A percentile compares a stretch with the other conserved stretches of the same genome.
phyloP scores from a whole-genome alignment of 1,140 invertebrate genomes.

The Drosophila pallidifrons region DNA sequence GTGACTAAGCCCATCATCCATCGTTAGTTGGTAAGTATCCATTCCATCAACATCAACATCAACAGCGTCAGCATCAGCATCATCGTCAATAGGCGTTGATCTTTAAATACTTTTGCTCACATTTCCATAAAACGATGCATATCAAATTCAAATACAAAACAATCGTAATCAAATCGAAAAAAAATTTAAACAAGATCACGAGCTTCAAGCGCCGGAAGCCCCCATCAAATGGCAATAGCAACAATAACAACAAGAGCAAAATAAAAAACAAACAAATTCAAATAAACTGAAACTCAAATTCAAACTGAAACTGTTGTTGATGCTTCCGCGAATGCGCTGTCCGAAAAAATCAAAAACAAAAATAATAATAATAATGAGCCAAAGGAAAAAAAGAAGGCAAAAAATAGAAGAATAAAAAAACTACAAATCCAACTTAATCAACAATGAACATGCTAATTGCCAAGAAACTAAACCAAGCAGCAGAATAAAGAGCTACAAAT shows the following conservation, averaged over 20 bases:
- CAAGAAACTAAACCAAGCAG: slow-evolving; percentile 61
- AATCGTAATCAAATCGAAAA: slow-evolving; percentile 26
- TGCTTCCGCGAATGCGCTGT: slow-evolving; percentile 69
- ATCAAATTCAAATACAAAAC: slow-evolving; percentile 23
- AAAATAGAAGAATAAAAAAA: slow-evolving; percentile 18
- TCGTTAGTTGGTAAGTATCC: slow-evolving; percentile 31
- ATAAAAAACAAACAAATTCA: slow-evolving; percentile 15
- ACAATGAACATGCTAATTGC: slow-evolving; percentile 81
- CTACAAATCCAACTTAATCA: slow-evolving; percentile 33
- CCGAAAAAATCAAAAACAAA: slow-evolving; percentile 23
- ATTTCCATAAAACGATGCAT: slow-evolving; percentile 70
- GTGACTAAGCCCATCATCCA: slow-evolving; percentile 54
- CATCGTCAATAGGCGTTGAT: slow-evolving; percentile 59
- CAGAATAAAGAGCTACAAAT: slow-evolving; percentile 58
- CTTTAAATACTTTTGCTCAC: slow-evolving; percentile 26
- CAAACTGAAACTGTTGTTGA: slow-evolving; percentile 54
- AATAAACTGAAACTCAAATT: slow-evolving; percentile 44
- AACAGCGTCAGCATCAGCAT: neutral
- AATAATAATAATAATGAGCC: slow-evolving; percentile 24
- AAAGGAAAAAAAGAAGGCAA: slow-evolving; percentile 11
- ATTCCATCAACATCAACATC: slow-evolving; percentile 12
- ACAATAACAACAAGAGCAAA: slow-evolving; percentile 31
- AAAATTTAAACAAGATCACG: slow-evolving; percentile 61
- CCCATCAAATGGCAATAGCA: slow-evolving; percentile 16
- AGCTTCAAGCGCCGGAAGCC: slow-evolving; percentile 41